Evolutionary conservation across 2,888 invertebrate species (phyloP).

Genomic region (Elgonia sp.): DNA sequence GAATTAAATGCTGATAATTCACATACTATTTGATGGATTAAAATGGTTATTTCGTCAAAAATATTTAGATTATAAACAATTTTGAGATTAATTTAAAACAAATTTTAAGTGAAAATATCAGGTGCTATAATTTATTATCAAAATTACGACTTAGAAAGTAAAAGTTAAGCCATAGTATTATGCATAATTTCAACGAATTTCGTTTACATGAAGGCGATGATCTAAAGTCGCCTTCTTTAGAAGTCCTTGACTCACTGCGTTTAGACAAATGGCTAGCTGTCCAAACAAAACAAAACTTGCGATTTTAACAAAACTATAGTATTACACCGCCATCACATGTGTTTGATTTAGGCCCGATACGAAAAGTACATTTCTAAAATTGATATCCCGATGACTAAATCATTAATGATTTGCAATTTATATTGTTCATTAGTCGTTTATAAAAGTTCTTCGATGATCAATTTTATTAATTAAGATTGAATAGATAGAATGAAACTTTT

Average conservation of each 20-base stretch:
- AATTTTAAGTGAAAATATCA: neutral
- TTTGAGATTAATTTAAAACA: no score
- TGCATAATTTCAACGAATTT: constrained; percentile 44
- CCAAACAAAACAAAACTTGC: constrained; percentile 66
- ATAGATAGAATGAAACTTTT: constrained; percentile 7
- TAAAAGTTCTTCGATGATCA: constrained; percentile 21
- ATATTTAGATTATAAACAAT: no score
- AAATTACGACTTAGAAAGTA: constrained; percentile 30
- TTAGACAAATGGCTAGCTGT: constrained; percentile 62
- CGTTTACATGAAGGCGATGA: constrained; percentile 11
- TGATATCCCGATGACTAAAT: constrained; percentile 40
- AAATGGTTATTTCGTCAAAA: neutral
- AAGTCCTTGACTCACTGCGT: constrained; percentile 63
- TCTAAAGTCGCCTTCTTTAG: constrained; percentile 36
- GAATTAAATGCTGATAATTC: neutral
- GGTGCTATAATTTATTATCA: neutral
- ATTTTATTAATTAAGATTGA: constrained; percentile 55
- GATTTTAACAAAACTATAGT: constrained; percentile 42
- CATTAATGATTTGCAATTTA: constrained; percentile 46
- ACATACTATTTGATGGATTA: neutral
- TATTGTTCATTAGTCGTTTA: constrained; percentile 33
- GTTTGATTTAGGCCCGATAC: constrained; percentile 37
- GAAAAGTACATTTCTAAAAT: constrained; percentile 27
- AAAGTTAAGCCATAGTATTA: constrained; percentile 27
- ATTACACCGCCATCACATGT: constrained; percentile 37